These are phyloP conservation scores for Oryctolagus cuniculus DNA, from an alignment of 2,113 vertebrate species.

Conservation along the genomic window mOryCun1.1 NC_091441.1:2239501-2240000, in stretches of 20 bases:
- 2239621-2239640: no score
- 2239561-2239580: no score
- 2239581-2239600: no score
- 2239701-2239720: no score
- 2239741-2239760: fast-evolving
- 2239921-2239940: fast-evolving
- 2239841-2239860: neutral
- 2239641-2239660: no score
- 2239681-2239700: no score
- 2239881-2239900: fast-evolving
- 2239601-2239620: no score
- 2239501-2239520: no score
- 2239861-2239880: fast-evolving
- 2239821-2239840: neutral
- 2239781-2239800: neutral
- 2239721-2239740: neutral
- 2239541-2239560: no score
- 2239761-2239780: no score
- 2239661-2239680: no score
- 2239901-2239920: neutral
- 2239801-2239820: neutral
- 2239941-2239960: fast-evolving
- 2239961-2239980: fast-evolving
- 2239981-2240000: fast-evolving
- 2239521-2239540: no score